These are phyloP conservation scores for Cossypha dichroa DNA, from an alignment of 2,797 vertebrate genomes.

Conservation along the genomic window DNA sequence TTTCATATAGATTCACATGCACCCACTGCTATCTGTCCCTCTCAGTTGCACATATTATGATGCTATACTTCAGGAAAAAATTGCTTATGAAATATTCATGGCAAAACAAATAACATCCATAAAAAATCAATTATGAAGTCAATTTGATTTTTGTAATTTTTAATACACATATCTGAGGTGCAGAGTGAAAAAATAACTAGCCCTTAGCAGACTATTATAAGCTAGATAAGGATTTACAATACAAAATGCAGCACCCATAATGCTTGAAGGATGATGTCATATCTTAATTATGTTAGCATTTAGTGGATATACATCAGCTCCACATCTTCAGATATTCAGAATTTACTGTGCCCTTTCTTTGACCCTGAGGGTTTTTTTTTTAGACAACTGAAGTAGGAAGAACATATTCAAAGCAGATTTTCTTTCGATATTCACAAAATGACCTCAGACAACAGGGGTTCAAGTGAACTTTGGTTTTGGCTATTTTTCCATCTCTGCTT, in stretches of 20 bases:
- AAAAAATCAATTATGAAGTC: conserved; percentile 56
- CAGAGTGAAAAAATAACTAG: conserved; percentile 16
- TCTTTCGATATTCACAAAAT: conserved; percentile 22
- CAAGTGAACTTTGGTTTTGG: conserved; percentile 18
- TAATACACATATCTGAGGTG: conserved; percentile 33
- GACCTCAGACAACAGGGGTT: conserved; percentile 45
- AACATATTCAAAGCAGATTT: conserved; percentile 72
- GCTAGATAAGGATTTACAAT: conserved; percentile 63
- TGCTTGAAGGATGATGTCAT: conserved; percentile 70
- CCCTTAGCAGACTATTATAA: background rate
- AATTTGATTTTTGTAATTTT: conserved; percentile 45
- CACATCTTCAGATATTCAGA: conserved; percentile 70
- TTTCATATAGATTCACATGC: background rate
- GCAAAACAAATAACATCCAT: conserved; percentile 28
- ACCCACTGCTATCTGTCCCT: background rate
- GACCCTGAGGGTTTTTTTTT: conserved; percentile 23
- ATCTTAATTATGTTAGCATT: conserved; percentile 73
- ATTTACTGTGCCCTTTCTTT: conserved; percentile 67
- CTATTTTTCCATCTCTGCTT: background rate
- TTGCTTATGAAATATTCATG: conserved; percentile 44
- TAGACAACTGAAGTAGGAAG: conserved; percentile 32
- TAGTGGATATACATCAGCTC: conserved; percentile 67
- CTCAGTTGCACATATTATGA: background rate
- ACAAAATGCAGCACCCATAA: conserved; percentile 59
- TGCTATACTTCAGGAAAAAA: background rate